Percentiles rank a stretch among this genome's conserved stretches.
Evolutionary conservation across 2,888 invertebrate genomes (phyloP).

Genomic region (Yponomeuta evonymella): DNA sequence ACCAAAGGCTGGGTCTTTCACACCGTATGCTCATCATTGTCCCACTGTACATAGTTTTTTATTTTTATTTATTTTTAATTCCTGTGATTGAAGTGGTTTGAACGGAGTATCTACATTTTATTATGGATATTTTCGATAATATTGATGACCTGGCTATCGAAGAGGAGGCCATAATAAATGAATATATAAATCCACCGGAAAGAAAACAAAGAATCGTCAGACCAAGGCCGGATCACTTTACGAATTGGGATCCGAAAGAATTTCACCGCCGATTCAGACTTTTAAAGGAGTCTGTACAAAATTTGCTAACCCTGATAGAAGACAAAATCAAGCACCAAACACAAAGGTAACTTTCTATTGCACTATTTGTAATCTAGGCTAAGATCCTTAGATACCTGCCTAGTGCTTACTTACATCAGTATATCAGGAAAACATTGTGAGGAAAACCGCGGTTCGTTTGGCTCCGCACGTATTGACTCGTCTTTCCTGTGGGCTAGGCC

Average conservation of each 20-base stretch:
- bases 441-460: too few species aligned
- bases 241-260: constrained; percentile 16
- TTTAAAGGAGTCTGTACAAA: constrained; percentile 14
- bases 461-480: too few species aligned
- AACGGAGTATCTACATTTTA: neutral
- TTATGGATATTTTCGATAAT: constrained; percentile 10
- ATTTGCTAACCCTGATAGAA: constrained; percentile 16
- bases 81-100: neutral
- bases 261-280: constrained; percentile 18
- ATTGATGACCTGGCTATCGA: constrained; percentile 18
- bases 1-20: too few species aligned
- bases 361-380: neutral
- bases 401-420: neutral
- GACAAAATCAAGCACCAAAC: constrained; percentile 18
- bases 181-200: constrained; percentile 17
- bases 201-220: constrained; percentile 17
- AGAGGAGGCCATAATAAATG: constrained; percentile 18
- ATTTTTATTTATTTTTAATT: neutral
- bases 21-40: too few species aligned
- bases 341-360: constrained; percentile 11
- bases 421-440: too few species aligned
- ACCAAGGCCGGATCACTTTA: constrained; percentile 10
- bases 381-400: neutral
- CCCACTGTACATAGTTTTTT: too few species aligned
- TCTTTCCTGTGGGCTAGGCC: too few species aligned